phyloP scores from a whole-genome alignment of 2,113 vertebrate species.

The Tiliqua scincoides region DNA sequence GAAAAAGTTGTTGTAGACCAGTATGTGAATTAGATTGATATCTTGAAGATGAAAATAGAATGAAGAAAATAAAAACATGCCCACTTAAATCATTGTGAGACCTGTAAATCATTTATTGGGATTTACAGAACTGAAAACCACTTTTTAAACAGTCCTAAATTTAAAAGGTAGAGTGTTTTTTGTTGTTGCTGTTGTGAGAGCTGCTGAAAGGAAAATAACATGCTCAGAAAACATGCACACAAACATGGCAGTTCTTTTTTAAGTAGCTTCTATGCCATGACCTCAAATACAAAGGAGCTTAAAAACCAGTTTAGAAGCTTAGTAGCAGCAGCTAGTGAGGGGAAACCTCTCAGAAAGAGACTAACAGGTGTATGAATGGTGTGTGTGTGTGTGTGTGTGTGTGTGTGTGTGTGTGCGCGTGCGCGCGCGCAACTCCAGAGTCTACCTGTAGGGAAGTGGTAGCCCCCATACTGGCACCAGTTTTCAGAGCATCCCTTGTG shows the following conservation, averaged over 20 bases:
- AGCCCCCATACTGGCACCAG: neutral
- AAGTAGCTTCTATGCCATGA: neutral
- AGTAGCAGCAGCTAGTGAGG: neutral
- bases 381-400: too few species aligned
- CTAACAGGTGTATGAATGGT: neutral
- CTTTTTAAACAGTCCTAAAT: neutral
- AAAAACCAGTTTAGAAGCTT: neutral
- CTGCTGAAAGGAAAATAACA: neutral
- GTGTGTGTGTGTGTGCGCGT: too few species aligned
- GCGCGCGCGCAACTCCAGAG: neutral
- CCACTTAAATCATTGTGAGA: neutral
- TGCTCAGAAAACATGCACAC: neutral
- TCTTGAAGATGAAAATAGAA: neutral
- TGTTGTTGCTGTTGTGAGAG: neutral
- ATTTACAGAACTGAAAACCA: neutral
- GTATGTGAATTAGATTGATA: neutral
- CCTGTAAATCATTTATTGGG: neutral
- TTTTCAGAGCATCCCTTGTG: neutral
- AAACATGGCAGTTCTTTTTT: neutral
- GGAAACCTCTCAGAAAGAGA: neutral
- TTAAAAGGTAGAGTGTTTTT: neutral
- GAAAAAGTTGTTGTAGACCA: slow-evolving; percentile 22
- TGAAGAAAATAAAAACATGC: neutral
- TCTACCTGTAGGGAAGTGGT: neutral
- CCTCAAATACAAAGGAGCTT: neutral